Evolutionary conservation across 2,888 invertebrate genomes (phyloP), one percentile per base, ranked within the genome.

Genomic region (Tribolium freemani): DNA sequence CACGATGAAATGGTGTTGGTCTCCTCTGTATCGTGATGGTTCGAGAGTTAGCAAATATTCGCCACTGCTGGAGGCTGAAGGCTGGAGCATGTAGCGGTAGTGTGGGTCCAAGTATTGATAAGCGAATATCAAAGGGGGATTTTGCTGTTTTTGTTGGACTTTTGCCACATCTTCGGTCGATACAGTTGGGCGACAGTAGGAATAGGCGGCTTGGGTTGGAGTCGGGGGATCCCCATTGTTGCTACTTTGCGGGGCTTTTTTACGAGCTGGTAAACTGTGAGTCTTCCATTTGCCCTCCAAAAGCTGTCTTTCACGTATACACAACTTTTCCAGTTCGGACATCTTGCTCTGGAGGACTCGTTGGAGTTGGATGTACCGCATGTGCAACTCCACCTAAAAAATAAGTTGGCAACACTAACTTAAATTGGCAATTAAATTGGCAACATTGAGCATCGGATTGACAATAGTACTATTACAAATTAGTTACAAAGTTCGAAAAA

Each of bases 341-440:
- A 96, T 92, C 86, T 96, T 96, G 51, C 91, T 90, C 85, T 96
- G 95, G 20, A 97, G 87, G 38, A 93, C 89, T 79, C 94, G 90
- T 87, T 96, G 96, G 30, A 98, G 88, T 82, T 95, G 95, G 76
- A 98, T 95, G 83, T 96, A 96, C 73, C 97, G 92, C 90, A 97
- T 95, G 85, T 98, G 96, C 0, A 98, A 90, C 82, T 97, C 96
- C 45, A 97, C 92, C 91, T 91, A 72, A 6, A 71, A 61, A 46
- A n/a, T 26, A 1, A 26, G 26, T 26, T 26, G 26, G 26, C 26
- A 26, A 3, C 26, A 26, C 5, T 26, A 26, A 26, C 26, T 26
- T 26, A 16, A 16, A 16, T 16, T 16, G n/a, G n/a, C n/a, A n/a
- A n/a, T 16, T 16, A 16, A 16, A 16, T 16, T 16, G 16, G 16